Percentiles rank a stretch among this genome's conserved stretches.
phyloP scores from a whole-genome alignment of 2,888 invertebrate genomes.

The Trissoscelio sp. region DNA sequence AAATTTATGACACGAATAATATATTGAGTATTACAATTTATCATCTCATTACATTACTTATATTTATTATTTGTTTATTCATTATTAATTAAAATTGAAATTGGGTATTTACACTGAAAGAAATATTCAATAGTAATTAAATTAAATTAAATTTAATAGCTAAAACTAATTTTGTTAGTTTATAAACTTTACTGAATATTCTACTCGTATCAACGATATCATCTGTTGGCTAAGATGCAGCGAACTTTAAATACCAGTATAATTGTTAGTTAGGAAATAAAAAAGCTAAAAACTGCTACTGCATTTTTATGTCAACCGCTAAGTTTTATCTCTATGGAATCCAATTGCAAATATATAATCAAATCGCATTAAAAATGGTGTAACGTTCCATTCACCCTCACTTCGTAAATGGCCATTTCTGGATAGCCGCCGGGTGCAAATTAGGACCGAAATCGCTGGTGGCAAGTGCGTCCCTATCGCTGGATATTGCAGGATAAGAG shows the following conservation, averaged over 20 bases:
- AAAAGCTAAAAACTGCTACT: conserved; percentile 11
- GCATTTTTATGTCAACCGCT: conserved; percentile 57
- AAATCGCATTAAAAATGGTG: conserved; percentile 66
- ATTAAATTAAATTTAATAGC: no score
- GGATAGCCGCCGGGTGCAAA: conserved; percentile 80
- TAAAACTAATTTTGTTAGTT: no score
- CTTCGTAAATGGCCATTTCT: conserved; percentile 78
- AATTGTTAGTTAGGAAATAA: conserved; percentile 36
- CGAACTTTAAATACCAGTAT: conserved; percentile 1
- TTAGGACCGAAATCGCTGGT: conserved; percentile 77
- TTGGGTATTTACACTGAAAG: no score
- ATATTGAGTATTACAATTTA: no score
- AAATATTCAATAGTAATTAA: no score
- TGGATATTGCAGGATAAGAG: conserved; percentile 81
- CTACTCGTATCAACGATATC: not conserved
- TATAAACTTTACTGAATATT: no score
- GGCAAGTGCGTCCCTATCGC: conserved; percentile 75
- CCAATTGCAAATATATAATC: conserved; percentile 64
- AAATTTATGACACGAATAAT: conserved; percentile 36
- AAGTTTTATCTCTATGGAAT: conserved; percentile 56
- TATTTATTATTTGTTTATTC: no score
- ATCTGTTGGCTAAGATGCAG: not conserved
- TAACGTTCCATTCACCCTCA: conserved; percentile 67
- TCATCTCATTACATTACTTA: no score
- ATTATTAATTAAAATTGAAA: no score